Base-by-base conservation (phyloP, 2,113 vertebrate species). In the Labeo rohita region DNA sequence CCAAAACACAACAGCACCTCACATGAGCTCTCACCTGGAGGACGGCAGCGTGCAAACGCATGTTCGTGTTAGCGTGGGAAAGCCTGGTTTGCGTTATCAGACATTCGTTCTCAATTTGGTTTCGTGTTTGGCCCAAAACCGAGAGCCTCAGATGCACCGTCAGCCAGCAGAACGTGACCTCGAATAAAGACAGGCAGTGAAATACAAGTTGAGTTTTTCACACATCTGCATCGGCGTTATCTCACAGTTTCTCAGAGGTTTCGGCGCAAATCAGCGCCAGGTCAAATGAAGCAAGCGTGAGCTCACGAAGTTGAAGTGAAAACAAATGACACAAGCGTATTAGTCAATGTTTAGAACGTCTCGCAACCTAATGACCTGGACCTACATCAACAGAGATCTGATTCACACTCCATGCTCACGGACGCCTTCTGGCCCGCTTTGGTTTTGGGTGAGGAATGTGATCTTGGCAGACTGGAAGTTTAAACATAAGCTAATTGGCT, bases 311-410 rank as follows among this genome's bases (percentile, higher is more conserved):
- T 50, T 34, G 80, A 79, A 80, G 80, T 11, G 8, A 85, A 80
- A 70, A 70, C 56, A 56, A 89, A 65, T 87, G 73, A 88, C 77
- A 86, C 56, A 49, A 86, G 21, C 28, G 43, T 16, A 86, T 80
- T 72, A 36, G 50, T 47, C 23, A 61, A 56, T 78, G 39, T 74
- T 77, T 59, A 13, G 23, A 59, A 21, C 3, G 15, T 54, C 75
- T 77, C 5, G 47, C 81, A 8, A 28, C 66, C 81, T 52, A 13
- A 83, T 52, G 49, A 70, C 70, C 52, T 66, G 56, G 34, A 68
- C 36, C n/a, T 23, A 72, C 74, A 54, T 77, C 49, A 77, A 54
- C 75, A 52, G 49, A 77, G 45, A 49, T 21, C 70, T 70, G 54
- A 49, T 45, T 76, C 56, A 84, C 66, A 80, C 54, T 61, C 8